Percentiles rank a stretch among this genome's conserved stretches.
These are phyloP conservation scores for Pemphigus obesinymphae DNA, from an alignment of 1,140 invertebrate genomes.

Conservation along the genomic window DNA sequence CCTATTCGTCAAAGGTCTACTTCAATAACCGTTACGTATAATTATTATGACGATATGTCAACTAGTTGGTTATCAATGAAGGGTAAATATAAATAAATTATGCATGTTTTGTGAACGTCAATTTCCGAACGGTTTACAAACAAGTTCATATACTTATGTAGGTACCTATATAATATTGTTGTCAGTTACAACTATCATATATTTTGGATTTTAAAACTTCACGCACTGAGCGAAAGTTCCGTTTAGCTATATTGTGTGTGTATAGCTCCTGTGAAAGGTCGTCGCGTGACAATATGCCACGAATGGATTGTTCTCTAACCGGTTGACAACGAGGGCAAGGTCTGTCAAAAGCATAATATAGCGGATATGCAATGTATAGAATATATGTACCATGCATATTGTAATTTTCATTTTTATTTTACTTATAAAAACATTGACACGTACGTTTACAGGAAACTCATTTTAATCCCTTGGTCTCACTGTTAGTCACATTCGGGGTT, in stretches of 20 bases:
- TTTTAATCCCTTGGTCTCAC: not conserved
- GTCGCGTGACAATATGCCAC: not conserved
- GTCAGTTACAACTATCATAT: not conserved
- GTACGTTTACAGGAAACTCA: not conserved
- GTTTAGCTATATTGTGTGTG: not conserved
- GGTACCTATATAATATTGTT: not conserved
- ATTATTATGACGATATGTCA: not conserved
- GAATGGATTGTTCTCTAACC: not conserved
- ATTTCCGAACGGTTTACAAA: not conserved
- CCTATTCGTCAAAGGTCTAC: not conserved
- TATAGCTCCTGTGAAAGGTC: not conserved
- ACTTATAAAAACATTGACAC: not conserved
- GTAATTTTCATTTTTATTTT: not conserved
- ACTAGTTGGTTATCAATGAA: not conserved
- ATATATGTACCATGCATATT: not conserved
- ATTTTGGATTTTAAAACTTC: not conserved
- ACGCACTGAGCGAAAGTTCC: not conserved
- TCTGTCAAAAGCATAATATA: not conserved
- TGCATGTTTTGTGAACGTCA: not conserved
- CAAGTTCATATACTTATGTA: not conserved
- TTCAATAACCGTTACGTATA: not conserved
- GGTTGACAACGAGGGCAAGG: constrained; percentile 2
- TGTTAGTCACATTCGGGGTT: constrained; percentile 7
- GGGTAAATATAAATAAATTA: not conserved
- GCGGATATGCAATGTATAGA: too few relatives aligned